Base-by-base conservation (phyloP, 1,140 invertebrate species). In the Bombus ignitus region DNA sequence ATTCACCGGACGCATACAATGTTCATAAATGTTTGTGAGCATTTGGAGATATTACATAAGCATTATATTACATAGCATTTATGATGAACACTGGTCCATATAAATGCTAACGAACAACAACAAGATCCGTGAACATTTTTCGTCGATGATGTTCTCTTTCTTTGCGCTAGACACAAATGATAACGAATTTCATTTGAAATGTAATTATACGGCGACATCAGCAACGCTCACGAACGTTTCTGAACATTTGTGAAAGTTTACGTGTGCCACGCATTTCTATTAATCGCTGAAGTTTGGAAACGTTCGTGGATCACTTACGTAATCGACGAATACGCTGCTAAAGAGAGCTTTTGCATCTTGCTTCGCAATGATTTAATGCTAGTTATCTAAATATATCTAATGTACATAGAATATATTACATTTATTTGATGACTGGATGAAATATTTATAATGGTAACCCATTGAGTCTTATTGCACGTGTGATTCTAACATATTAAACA, bases 391-490 rank as follows among this genome's bases (percentile, higher is more conserved):
- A 77, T 70, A 86, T 65, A 74, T 84, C 44, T 62, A 62, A 65
- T 53, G 44, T 83, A 75, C 77, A 86, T 77, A 87, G 81, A 47
- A 81, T 92, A 89, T 92, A 88, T 91, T 86, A 92, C 80, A 90
- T 81, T 90, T 90, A 89, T 85, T 89, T 90, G 86, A 80, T 91
- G 81, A 93, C 92, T 91, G 74, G 74, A 90, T 92, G 88, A 93
- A 83, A 91, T 92, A 92, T 92, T 91, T 93, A 92, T 90, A 93
- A 91, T 93, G 92, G 93, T 93, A 94, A 94, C 93, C 88, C 81
- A 92, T 91, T 84, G 91, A 90, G 87, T 92, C 88, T 94, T 94
- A 93, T 94, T 94, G 93, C 93, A 94, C 91, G 90, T 92, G 87
- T 85, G 91, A 93, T 88, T 89, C 87, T 85, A 86, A 91, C 89